Evolutionary conservation across 2,797 vertebrate genomes (phyloP).

Genomic region (Rhyacichthys aspro): DNA sequence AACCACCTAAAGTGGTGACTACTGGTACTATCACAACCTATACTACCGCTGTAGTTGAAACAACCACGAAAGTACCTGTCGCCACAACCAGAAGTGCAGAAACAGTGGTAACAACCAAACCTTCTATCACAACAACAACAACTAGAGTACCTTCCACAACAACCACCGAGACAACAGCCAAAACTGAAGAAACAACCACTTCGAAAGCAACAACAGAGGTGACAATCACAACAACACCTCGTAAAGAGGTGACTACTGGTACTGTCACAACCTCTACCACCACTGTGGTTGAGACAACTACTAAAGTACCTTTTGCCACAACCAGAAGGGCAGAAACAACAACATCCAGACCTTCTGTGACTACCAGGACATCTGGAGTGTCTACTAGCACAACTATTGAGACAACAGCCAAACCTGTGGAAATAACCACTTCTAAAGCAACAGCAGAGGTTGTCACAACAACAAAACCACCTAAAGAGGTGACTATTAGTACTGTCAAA

Average conservation of each 20-base stretch:
- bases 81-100: background rate
- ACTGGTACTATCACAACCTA: conserved; percentile 1
- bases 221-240: background rate
- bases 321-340: background rate
- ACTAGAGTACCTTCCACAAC: background rate
- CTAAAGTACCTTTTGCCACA: background rate
- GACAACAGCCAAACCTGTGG: background rate
- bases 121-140: conserved; percentile 8
- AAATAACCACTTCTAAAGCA: conserved; percentile 1
- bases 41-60: no score
- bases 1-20: background rate
- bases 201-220: background rate
- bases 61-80: no score
- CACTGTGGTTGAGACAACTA: conserved; percentile 6
- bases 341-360: background rate
- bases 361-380: no score
- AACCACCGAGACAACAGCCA: background rate
- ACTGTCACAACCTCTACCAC: conserved; percentile 9
- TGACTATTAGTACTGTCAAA: no score
- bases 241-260: no score
- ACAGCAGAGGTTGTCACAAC: conserved; percentile 7
- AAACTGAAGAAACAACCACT: background rate
- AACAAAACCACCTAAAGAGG: conserved; percentile 3
- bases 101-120: conserved; percentile 3
- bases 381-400: background rate